Evolutionary conservation across 2,797 vertebrate genomes (phyloP), one percentile per base, ranked within the genome.

Genomic region (Natrix natrix): DNA sequence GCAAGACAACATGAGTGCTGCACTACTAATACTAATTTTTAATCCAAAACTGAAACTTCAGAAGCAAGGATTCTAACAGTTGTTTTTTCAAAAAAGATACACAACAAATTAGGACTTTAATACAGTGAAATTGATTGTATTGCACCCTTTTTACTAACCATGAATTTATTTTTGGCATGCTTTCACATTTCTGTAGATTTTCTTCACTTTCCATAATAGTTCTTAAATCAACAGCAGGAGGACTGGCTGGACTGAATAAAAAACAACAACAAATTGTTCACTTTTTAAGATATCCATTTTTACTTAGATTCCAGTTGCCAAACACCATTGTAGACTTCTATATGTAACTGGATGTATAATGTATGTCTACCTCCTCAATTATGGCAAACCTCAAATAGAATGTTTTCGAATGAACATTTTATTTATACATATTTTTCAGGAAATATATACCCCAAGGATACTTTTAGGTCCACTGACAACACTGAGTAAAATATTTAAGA

Each of bases 191-290:
- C 95, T 98, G 98, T 96, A 97, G 96, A 93, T 95, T 99, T 97
- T 99, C 98, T 98, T 99, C 99, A 97, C 98, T 98, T 97, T 99
- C 98, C 99, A 99, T 99, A 96, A 99, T 99, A 92, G 98, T 98
- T 98, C 99, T 98, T 91, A 99, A 98, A 97, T 99, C 98, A 98
- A 99, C 94, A 89, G 99, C 98, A 94, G 98, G 98, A 95, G 98
- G 98, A 92, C 98, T 96, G 96, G 97, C 94, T 94, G 97, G 97
- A 95, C 97, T 97, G 97, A 96, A 97, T 93, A 55, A 88, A 88
- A 94, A 88, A 90, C 90, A 74, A 17, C 5, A 54, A 54, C 3
- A 91, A 90, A 63, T 32, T 52, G 89, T 96, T 96, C 66, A 97
- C 88, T 95, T 97, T 95, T 96, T 10, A 94, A 96, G 52, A 91